Evolutionary conservation across 37 sponge, comb jelly and placozoan species (phyloP).

Genomic region (Bolinopsis microptera): DNA sequence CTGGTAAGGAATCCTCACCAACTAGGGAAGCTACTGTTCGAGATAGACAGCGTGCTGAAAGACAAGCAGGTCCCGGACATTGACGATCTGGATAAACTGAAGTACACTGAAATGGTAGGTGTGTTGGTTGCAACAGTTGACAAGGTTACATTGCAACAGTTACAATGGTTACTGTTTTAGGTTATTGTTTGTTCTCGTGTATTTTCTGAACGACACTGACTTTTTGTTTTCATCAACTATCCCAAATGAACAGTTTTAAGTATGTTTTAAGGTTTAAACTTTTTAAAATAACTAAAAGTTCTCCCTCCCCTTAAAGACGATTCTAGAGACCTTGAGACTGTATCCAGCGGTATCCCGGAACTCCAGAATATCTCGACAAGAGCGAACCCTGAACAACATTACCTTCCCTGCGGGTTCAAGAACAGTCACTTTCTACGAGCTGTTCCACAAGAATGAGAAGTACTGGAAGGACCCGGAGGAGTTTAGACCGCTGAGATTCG

Average conservation of each 20-base stretch:
- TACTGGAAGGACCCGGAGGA: slow-evolving; percentile 14
- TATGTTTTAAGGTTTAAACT: no score
- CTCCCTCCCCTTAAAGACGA: background rate
- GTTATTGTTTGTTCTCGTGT: no score
- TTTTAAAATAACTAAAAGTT: no score
- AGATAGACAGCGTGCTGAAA: background rate
- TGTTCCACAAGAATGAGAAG: slow-evolving; percentile 5
- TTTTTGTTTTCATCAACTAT: no score
- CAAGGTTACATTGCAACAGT: no score
- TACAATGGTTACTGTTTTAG: no score
- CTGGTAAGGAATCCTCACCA: slow-evolving; percentile 6
- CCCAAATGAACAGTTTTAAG: no score
- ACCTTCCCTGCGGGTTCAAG: background rate
- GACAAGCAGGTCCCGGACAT: background rate
- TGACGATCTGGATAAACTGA: slow-evolving; percentile 19
- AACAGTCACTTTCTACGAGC: slow-evolving; percentile 19
- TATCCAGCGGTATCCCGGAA: slow-evolving; percentile 13
- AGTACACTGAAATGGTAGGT: slow-evolving; percentile 21
- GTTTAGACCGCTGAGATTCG: slow-evolving; percentile 31
- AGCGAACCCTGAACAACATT: background rate
- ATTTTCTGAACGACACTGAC: no score
- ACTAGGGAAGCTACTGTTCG: slow-evolving; percentile 1
- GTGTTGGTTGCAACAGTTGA: no score
- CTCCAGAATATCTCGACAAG: background rate
- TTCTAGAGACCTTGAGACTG: background rate